Evolutionary conservation across 1,140 invertebrate species (phyloP), one percentile per base, ranked within the genome.

Genomic region (Caerostris darwini): DNA sequence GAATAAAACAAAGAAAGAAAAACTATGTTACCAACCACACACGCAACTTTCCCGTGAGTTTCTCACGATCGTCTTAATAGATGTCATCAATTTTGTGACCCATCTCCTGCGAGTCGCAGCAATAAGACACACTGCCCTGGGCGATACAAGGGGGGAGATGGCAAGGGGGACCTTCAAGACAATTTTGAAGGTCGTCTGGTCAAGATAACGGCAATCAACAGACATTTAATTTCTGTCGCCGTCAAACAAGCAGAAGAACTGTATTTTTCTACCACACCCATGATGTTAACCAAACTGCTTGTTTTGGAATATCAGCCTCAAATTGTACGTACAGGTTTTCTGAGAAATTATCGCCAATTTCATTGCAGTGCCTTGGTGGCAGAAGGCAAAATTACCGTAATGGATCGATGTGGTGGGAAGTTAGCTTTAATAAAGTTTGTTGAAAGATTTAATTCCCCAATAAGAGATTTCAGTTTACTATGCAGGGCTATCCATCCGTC

Each of bases 161-260:
- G 14, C 8, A 19, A 58, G 54, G 82, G 82, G 54, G 57, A 10
- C 34, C 34, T 85, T 7, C 8, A 54, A 19, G 14, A 67, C 77
- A 34, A 7, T 85, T 85, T 58, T 58, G 54, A 85, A 85, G 82
- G 82, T 85, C 82, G 82, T 85, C 82, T 85, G 82, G 54, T 56
- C n/a, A 56, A 85, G 57, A 58, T 85, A 85, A 85, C 82, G 82
- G 82, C 82, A 58, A 85, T n/a, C 82, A 14, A 57, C 82, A 85
- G 54, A 14, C 53, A 34, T 85, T 85, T 85, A 85, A 85, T 85
- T 85, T 85, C 54, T 77, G 19, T 77, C 71, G 71, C 34, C 71
- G 34, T 2, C 34, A 3, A 50, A 50, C 50, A 19, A 77, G 71
- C 34, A 50, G 53, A 34, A 50, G 10, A 34, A 77, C 5, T 8